Evolutionary conservation across 2,113 vertebrate species (phyloP), one percentile per base, ranked within the genome.

Genomic region (Microtus richardsoni): DNA sequence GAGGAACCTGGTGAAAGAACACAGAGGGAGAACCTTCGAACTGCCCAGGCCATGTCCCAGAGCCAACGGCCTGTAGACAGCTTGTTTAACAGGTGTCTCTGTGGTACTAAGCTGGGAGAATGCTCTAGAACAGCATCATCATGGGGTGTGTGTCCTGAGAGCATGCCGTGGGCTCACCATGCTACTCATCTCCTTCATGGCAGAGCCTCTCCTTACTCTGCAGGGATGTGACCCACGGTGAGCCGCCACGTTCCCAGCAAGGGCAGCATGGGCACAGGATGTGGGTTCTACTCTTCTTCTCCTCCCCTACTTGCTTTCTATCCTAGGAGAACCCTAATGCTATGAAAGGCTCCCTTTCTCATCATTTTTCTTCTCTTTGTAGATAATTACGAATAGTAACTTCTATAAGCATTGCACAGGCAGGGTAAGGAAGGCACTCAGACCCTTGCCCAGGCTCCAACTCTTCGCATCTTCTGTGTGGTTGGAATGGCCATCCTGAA

Each of bases 91-190:
- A 80, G 49, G 11, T n/a, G 7, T 41, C 21, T 6, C 2, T 0
- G 19, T 47, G 21, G 5, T 66, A 80, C 44, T 62, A 71, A 13
- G 33, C 73, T 39, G 0, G 17, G 30, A 12, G n/a, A 60, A 2
- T 24, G 26, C 26, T 92, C 21, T 49, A 73, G 62, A 75, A 39
- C 44, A 83, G 84, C 47, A 7, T 64, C 49, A 19, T 16, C 22
- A 4, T 5, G 47, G 16, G 60, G 13, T 10, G 8, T 39, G 12
- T 26, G 3, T n/a, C 33, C 49, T 7, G 16, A 73, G 30, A 22
- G 14, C 2, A 5, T 11, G 36, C 33, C 24, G 10, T 0, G 39
- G n/a, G 6, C 26, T 24, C 17, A 1, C n/a, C 10, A n/a, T 47
- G 3, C 22, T 71, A 2, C n/a, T 16, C 24, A 66, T 22, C 47